Evolutionary conservation across 2,113 vertebrate genomes (phyloP).

Genomic region (Hemichromis elongatus): DNA sequence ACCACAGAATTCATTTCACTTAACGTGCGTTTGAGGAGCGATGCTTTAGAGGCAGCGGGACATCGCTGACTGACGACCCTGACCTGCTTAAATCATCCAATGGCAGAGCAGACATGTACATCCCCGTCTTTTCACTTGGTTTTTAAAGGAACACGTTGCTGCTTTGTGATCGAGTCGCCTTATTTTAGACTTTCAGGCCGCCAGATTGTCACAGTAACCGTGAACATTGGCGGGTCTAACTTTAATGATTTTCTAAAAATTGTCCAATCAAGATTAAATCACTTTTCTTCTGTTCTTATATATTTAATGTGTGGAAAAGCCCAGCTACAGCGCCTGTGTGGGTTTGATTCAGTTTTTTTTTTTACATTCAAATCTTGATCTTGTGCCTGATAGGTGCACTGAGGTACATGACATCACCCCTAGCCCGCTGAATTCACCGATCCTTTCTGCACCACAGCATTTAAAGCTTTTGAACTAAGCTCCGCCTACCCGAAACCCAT

Average conservation of each 20-base stretch:
- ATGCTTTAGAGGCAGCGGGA: conserved; percentile 34
- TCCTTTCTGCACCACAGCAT: not conserved
- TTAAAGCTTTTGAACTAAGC: not conserved
- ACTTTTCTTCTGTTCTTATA: not conserved
- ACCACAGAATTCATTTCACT: conserved; percentile 50
- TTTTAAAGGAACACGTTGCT: not conserved
- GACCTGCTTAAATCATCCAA: conserved; percentile 39
- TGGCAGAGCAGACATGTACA: not conserved
- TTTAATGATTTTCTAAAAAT: not conserved
- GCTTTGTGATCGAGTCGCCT: not conserved
- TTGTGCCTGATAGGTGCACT: not conserved
- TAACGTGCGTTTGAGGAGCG: conserved; percentile 39
- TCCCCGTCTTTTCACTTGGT: not conserved
- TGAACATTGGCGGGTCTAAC: not conserved
- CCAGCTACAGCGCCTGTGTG: not conserved
- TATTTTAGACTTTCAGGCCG: not conserved
- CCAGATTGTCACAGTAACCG: not conserved
- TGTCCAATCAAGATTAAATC: not conserved
- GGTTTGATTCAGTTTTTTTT: not conserved
- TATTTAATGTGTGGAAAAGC: not conserved
- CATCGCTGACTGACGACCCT: not conserved
- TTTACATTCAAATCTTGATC: not conserved
- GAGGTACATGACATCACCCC: not conserved
- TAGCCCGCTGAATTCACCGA: not conserved
- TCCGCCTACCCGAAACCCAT: not conserved